These are phyloP conservation scores for Glaucomys volans DNA, from an alignment of 2,113 vertebrate genomes.

Conservation along the genomic window DNA sequence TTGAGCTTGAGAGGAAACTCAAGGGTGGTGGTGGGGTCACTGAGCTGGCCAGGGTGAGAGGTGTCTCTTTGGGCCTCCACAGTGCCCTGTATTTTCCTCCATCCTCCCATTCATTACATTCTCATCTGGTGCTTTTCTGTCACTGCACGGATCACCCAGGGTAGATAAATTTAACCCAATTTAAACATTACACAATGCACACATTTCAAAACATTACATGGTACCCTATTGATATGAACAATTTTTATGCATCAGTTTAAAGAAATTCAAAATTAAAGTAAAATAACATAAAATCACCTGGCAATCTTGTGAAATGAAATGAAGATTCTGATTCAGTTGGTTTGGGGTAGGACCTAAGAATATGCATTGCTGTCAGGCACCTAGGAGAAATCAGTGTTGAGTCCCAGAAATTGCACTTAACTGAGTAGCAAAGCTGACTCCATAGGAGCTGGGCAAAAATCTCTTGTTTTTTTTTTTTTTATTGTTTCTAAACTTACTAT, in stretches of 20 bases:
- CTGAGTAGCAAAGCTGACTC: background rate
- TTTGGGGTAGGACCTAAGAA: background rate
- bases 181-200: background rate
- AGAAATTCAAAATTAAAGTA: background rate
- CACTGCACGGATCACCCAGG: background rate
- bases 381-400: background rate
- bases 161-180: background rate
- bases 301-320: background rate
- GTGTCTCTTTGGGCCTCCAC: background rate
- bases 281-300: background rate
- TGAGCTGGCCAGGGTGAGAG: background rate
- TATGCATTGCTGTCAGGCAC: background rate
- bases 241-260: background rate
- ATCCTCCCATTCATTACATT: accelerated
- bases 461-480: background rate
- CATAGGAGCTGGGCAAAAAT: background rate
- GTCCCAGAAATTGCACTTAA: background rate
- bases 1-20: background rate
- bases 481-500: background rate
- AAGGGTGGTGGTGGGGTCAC: too few species aligned
- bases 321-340: background rate
- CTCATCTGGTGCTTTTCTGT: background rate
- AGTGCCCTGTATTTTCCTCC: background rate
- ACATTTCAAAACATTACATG: background rate
- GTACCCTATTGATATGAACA: too few species aligned